Evolutionary conservation across 2,888 invertebrate species (phyloP).

Genomic region (Cantharis flavilabris): DNA sequence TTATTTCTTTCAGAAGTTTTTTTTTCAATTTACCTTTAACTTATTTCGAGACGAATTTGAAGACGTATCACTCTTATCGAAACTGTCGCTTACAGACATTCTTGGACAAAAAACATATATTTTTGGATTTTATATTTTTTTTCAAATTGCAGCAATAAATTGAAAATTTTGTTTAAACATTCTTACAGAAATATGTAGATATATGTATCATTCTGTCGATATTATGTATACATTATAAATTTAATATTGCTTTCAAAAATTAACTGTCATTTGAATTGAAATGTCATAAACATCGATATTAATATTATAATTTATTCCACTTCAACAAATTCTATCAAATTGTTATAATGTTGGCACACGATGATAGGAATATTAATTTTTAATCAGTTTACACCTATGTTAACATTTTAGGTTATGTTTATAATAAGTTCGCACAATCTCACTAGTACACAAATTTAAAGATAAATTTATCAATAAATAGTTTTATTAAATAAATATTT

Average conservation of each 20-base stretch:
- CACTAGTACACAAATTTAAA: too few relatives aligned
- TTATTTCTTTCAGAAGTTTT: not conserved
- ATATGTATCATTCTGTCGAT: not conserved
- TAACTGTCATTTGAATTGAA: not conserved
- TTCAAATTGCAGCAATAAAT: not conserved
- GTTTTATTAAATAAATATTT: not conserved
- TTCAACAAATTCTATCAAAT: too few relatives aligned
- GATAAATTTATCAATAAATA: too few relatives aligned
- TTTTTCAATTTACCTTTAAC: not conserved
- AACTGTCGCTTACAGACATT: not conserved
- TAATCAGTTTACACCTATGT: too few relatives aligned
- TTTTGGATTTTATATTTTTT: not conserved
- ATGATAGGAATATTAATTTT: too few relatives aligned
- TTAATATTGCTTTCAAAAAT: not conserved
- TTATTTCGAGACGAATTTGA: not conserved
- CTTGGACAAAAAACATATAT: not conserved
- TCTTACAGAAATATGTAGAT: not conserved
- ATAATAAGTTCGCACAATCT: too few relatives aligned
- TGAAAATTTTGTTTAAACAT: not conserved
- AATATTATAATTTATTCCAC: too few relatives aligned
- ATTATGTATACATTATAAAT: not conserved
- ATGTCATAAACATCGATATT: not conserved
- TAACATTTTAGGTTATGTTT: too few relatives aligned
- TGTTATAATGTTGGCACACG: not conserved
- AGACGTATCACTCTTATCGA: not conserved